Percentiles rank a stretch among this genome's conserved stretches.
phyloP scores from a whole-genome alignment of 2,888 invertebrate species.

The Nemotelus pantherinus region DNA sequence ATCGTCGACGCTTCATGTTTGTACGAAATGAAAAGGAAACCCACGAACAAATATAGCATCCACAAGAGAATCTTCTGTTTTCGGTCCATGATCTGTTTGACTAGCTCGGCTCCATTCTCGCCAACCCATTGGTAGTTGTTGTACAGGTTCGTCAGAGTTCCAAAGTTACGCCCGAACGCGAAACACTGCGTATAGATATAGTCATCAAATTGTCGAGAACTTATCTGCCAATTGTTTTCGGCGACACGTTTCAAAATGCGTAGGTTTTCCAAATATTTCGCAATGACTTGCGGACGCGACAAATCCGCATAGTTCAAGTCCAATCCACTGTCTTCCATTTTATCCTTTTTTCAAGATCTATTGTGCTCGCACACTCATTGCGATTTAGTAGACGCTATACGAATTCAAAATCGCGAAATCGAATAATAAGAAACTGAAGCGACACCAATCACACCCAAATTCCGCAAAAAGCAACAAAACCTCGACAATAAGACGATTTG shows the following conservation, averaged over 20 bases:
- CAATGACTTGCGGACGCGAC: slow-evolving; percentile 62
- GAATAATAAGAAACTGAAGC: background rate
- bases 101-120: slow-evolving; percentile 63
- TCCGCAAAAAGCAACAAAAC: slow-evolving; percentile 17
- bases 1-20: slow-evolving; percentile 72
- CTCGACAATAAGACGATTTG: slow-evolving; percentile 11
- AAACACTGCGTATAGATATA: slow-evolving; percentile 70
- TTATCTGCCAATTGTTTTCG: slow-evolving; percentile 68
- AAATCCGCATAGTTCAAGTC: slow-evolving; percentile 54
- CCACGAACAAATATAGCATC: slow-evolving; percentile 59
- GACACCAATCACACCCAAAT: slow-evolving; percentile 24
- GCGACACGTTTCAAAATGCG: slow-evolving; percentile 70
- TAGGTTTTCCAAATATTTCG: slow-evolving; percentile 69
- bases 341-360: background rate
- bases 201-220: slow-evolving; percentile 71
- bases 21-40: slow-evolving; percentile 67
- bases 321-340: slow-evolving; percentile 51
- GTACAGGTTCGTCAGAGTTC: slow-evolving; percentile 35
- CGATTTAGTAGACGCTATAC: background rate
- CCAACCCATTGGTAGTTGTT: slow-evolving; percentile 55
- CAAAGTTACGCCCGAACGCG: slow-evolving; percentile 61
- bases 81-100: slow-evolving; percentile 64
- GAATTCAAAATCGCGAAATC: background rate
- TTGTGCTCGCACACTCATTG: background rate
- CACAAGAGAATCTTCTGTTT: slow-evolving; percentile 62